Evolutionary conservation across 2,113 vertebrate genomes (phyloP), one percentile per base, ranked within the genome.

Genomic region (Gadus chalcogrammus): DNA sequence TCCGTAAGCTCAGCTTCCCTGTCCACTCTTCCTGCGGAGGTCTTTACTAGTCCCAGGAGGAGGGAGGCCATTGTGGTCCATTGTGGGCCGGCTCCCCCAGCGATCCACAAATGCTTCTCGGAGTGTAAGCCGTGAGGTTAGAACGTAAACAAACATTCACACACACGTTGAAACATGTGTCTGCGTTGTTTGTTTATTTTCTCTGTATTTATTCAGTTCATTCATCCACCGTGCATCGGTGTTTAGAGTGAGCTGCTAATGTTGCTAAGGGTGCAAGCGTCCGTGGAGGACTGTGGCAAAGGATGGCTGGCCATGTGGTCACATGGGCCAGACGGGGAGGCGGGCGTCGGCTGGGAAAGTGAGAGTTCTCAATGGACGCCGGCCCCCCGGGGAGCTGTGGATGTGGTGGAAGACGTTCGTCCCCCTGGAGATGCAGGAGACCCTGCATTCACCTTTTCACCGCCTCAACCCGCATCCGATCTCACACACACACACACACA

Each of bases 311-410:
- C 55, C 15, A 17, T 5, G 55, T 83, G 74, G 79, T 76, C 74
- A 35, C 77, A 69, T 58, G 42, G 38, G 38, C 77, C 82, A 84
- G 74, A 65, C 63, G 74, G 61, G 81, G 79, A 56, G 5, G 69
- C 11, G 88, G 92, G 91, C 91, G 91, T 90, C 89, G 91, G 88
- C 91, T 92, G 91, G 91, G 92, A 93, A 92, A 91, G 89, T 79
- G 89, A 84, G 78, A 89, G 87, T 72, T 69, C 64, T 87, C 77
- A 67, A 70, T 22, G 13, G 79, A 67, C 28, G 64, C 80, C 82
- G 60, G 65, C 78, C 78, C 90, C 64, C 81, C 67, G 79, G 92
- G 92, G 82, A 84, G 77, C 73, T 72, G 28, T 88, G 73, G 61
- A 79, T 48, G 8, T 15, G 78, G 82, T 87, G 90, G 89, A 88